These are phyloP conservation scores for Scytalopus superciliaris DNA, from an alignment of 2,113 vertebrate genomes.

Conservation along the genomic window DNA sequence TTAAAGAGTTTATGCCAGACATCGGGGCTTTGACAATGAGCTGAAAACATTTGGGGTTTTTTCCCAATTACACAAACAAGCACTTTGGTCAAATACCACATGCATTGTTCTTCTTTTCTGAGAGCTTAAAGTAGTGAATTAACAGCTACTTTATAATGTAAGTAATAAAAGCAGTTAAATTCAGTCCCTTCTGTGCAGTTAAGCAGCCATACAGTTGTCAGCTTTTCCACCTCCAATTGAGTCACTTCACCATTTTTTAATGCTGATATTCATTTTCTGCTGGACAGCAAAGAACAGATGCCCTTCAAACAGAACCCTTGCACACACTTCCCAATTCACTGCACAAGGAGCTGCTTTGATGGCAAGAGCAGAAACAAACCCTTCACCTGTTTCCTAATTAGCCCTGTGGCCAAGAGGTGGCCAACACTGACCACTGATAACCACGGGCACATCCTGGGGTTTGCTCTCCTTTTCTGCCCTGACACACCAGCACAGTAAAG, in stretches of 20 bases:
- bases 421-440: not conserved
- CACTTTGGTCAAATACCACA: not conserved
- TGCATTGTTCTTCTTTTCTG: not conserved
- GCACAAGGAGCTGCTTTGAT: not conserved
- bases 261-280: not conserved
- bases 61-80: not conserved
- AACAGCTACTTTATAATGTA: not conserved
- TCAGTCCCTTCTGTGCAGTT: not conserved
- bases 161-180: not conserved
- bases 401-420: not conserved
- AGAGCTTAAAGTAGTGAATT: not conserved
- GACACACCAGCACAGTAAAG: not conserved
- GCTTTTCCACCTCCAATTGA: not conserved
- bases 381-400: not conserved
- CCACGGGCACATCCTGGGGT: not conserved
- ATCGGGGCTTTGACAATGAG: not conserved
- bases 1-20: not conserved
- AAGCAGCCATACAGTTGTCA: not conserved
- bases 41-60: not conserved
- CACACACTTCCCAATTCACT: not conserved
- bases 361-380: not conserved
- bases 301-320: not conserved
- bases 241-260: not conserved
- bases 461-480: not conserved
- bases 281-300: not conserved